Evolutionary conservation across 1,140 invertebrate genomes (phyloP).

Genomic region (Trichonephila inaurata): DNA sequence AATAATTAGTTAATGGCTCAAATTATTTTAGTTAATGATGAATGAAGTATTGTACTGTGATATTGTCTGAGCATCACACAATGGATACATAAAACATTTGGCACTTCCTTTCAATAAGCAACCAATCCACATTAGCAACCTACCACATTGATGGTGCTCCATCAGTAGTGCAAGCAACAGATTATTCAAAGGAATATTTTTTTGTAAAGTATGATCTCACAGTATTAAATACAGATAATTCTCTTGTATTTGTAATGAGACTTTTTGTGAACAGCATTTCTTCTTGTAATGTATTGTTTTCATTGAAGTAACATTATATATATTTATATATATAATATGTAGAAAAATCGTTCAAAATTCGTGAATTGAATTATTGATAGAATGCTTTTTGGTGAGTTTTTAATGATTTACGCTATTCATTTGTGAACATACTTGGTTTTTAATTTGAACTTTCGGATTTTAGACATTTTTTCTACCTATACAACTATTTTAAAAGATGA

Average conservation of each 20-base stretch:
- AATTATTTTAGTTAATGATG: conserved; percentile 43
- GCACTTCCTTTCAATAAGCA: conserved; percentile 78
- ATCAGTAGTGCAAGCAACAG: conserved; percentile 79
- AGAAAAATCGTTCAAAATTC: no score
- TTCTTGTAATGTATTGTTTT: neutral
- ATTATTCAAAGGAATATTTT: conserved; percentile 76
- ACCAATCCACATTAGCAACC: conserved; percentile 78
- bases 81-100: conserved; percentile 57
- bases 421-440: no score
- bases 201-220: neutral
- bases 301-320: neutral
- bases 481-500: no score
- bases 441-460: no score
- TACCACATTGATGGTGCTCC: conserved; percentile 78
- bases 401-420: no score
- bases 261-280: neutral
- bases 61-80: neutral
- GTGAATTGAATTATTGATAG: no score
- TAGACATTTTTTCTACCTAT: no score
- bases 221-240: neutral
- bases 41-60: conserved; percentile 25
- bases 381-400: no score
- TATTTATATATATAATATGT: no score
- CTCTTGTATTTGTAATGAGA: neutral
- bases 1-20: neutral